phyloP scores from a whole-genome alignment of 2,888 invertebrate species.

The Petrophora chlorosata region DNA sequence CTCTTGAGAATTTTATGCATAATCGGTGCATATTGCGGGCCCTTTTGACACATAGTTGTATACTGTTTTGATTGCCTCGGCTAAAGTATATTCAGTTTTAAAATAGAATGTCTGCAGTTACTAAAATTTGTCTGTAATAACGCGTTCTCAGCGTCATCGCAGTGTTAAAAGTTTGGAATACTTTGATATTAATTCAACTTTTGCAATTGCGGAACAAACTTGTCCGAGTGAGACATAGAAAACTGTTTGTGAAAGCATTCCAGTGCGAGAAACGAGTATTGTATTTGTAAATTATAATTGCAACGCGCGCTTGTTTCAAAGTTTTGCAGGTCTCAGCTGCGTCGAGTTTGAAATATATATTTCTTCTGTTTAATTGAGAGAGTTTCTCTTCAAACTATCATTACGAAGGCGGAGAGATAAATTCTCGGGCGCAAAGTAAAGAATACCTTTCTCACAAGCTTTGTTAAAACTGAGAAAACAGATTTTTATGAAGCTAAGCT shows the following conservation, averaged over 20 bases:
- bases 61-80: background rate
- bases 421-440: slow-evolving; percentile 2
- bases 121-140: background rate
- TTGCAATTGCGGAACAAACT: slow-evolving; percentile 16
- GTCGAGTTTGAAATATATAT: too few species aligned
- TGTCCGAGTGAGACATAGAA: slow-evolving; percentile 36
- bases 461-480: slow-evolving; percentile 37
- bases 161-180: background rate
- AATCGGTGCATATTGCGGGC: slow-evolving; percentile 1
- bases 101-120: background rate
- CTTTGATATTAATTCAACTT: slow-evolving; percentile 10
- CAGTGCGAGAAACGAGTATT: slow-evolving; percentile 40
- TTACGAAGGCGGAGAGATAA: background rate
- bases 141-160: background rate
- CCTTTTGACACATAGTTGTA: background rate
- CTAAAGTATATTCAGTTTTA: background rate
- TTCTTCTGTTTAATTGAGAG: slow-evolving; percentile 6
- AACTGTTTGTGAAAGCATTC: slow-evolving; percentile 43
- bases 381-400: slow-evolving; percentile 1
- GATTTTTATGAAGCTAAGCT: slow-evolving; percentile 35
- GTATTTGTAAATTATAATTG: slow-evolving; percentile 1
- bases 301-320: background rate
- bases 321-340: too few species aligned
- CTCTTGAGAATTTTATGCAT: slow-evolving; percentile 26
- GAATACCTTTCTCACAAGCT: slow-evolving; percentile 32